Conservation (phyloP, 2,113 vertebrate species). For the Salvelinus namaycush region DNA sequence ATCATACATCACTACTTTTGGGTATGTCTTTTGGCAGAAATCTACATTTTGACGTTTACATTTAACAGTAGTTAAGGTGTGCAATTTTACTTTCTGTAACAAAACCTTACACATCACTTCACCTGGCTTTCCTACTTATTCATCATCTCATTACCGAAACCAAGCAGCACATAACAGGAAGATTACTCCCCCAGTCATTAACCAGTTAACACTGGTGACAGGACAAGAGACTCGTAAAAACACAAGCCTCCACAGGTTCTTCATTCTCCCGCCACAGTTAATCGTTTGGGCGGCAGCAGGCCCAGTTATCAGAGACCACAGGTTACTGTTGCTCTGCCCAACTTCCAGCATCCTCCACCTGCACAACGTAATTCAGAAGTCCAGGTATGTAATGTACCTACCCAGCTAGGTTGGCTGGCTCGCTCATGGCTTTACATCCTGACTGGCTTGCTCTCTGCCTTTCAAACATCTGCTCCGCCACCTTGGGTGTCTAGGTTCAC, state of each 20-base stretch:
- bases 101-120: neutral
- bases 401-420: constrained; percentile 10
- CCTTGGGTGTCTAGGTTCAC: neutral
- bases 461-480: constrained; percentile 1
- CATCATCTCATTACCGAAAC: neutral
- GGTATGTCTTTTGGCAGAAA: no score
- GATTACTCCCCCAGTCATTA: constrained; percentile 1
- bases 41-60: no score
- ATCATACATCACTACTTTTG: no score
- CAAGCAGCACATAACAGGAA: neutral
- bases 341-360: neutral
- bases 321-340: constrained; percentile 4
- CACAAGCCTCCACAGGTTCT: constrained; percentile 7
- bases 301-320: constrained; percentile 22
- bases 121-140: neutral
- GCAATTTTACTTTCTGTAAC: neutral
- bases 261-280: neutral
- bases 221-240: constrained; percentile 9
- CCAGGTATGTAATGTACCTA: constrained; percentile 43
- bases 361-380: constrained; percentile 4
- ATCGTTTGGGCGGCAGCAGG: neutral
- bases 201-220: constrained; percentile 10
- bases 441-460: neutral
- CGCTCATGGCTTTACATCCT: neutral
- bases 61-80: neutral